Percentiles rank a stretch among this genome's conserved stretches.
phyloP scores from a whole-genome alignment of 2,888 invertebrate species.

The Polietes domitor region DNA sequence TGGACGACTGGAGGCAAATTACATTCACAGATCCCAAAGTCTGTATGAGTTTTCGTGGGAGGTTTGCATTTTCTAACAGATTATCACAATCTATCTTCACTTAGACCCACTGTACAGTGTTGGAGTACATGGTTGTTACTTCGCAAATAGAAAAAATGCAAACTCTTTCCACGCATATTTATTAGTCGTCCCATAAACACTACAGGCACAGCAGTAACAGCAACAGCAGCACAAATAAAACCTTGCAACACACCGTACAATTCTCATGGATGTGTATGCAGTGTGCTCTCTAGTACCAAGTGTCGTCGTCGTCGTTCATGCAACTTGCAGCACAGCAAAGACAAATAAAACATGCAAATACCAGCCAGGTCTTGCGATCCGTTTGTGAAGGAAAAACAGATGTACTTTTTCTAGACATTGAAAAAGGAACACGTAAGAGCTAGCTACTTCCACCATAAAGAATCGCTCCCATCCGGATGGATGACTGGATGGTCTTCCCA shows the following conservation, averaged over 20 bases:
- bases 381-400: slow-evolving; percentile 57
- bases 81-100: too few relatives aligned
- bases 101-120: neutral
- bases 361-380: slow-evolving; percentile 17
- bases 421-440: slow-evolving; percentile 24
- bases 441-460: neutral
- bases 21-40: too few relatives aligned
- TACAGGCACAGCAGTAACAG: neutral
- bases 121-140: too few relatives aligned
- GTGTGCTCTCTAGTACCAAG: neutral
- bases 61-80: too few relatives aligned
- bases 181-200: slow-evolving; percentile 57
- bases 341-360: slow-evolving; percentile 56
- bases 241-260: slow-evolving; percentile 1
- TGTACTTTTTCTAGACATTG: slow-evolving; percentile 55
- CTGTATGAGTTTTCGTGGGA: too few relatives aligned
- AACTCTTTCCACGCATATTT: slow-evolving; percentile 44
- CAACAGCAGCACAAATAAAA: neutral
- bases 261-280: slow-evolving; percentile 38
- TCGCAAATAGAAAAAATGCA: neutral
- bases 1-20: too few relatives aligned
- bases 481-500: slow-evolving; percentile 3
- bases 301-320: neutral
- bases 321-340: slow-evolving; percentile 44
- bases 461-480: neutral